Evolutionary conservation across 2,888 invertebrate genomes (phyloP).

Genomic region (Plagodis dolabraria): DNA sequence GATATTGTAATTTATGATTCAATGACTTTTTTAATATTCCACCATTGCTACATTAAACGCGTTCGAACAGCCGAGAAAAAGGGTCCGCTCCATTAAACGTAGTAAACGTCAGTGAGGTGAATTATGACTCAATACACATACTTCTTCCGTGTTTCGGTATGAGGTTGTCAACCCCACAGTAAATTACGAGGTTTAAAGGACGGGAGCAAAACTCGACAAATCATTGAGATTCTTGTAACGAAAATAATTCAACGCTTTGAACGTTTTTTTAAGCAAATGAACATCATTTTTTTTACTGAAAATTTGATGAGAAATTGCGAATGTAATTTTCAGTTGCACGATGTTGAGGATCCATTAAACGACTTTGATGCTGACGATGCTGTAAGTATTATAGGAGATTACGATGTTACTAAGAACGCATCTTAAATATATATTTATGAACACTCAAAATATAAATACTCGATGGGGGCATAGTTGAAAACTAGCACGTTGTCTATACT

Average conservation of each 20-base stretch:
- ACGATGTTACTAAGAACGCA: too few relatives aligned
- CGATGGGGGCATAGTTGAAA: too few relatives aligned
- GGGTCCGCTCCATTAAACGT: constrained; percentile 17
- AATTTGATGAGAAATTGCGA: too few relatives aligned
- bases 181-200: constrained; percentile 36
- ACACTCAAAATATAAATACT: too few relatives aligned
- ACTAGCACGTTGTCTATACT: too few relatives aligned
- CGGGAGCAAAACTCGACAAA: constrained; percentile 27
- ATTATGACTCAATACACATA: constrained; percentile 22
- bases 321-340: too few relatives aligned
- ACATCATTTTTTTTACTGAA: too few relatives aligned
- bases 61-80: constrained; percentile 9
- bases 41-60: constrained; percentile 6
- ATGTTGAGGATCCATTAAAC: too few relatives aligned
- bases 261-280: background rate
- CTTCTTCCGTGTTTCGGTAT: constrained; percentile 21
- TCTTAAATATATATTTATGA: too few relatives aligned
- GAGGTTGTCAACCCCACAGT: constrained; percentile 34
- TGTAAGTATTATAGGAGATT: too few relatives aligned
- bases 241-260: constrained; percentile 19
- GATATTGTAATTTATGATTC: background rate
- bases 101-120: constrained; percentile 20
- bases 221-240: constrained; percentile 31
- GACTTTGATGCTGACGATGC: too few relatives aligned
- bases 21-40: background rate